Evolutionary conservation across 2,797 vertebrate genomes (phyloP), one percentile per base, ranked within the genome.

Genomic region (Heterohyrax brucei): DNA sequence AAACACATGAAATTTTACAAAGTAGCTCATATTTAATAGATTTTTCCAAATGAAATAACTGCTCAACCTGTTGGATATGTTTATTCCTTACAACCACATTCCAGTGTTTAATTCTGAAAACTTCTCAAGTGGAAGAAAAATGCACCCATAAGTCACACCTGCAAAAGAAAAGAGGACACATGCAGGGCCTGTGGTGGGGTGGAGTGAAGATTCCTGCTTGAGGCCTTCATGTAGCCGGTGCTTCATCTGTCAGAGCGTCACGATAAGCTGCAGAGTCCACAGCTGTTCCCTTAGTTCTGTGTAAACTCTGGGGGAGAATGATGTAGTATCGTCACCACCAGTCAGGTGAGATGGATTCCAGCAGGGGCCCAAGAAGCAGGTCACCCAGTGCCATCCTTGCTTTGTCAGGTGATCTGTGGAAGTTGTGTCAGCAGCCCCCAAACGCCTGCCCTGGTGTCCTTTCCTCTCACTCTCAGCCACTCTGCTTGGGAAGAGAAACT

Each of bases 11-110:
- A 66, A 30, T 66, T 66, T 10, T 10, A 66, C 9, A 66, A 66
- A 30, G 1, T 66, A 72, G 26, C 53, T 46, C 44, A 33, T 78
- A 72, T 10, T 77, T 61, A 70, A 48, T 83, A 76, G 28, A 73
- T 48, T 93, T 91, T 89, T 72, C 33, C 72, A 94, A 84, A 81
- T 21, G 13, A 84, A 87, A 18, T 82, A 78, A 78, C 8, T 73
- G 4, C 77, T 89, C 53, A 82, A 1, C 18, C 44, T 84, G 0
- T 46, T 83, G 79, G 44, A 10, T 79, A 2, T 90, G 21, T 90
- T 84, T 83, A 84, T 68, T 91, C 66, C 46, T 24, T 48, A 62
- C 28, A 76, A 8, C 24, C 61, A 7, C 50, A 80, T 76, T 80
- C n/a, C 33, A n/a, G 5, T 70, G 13, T 75, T 72, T 26, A 66